Evolutionary conservation across 2,888 invertebrate genomes (phyloP), one percentile per base, ranked within the genome.

Genomic region (Drosophila macrospina): DNA sequence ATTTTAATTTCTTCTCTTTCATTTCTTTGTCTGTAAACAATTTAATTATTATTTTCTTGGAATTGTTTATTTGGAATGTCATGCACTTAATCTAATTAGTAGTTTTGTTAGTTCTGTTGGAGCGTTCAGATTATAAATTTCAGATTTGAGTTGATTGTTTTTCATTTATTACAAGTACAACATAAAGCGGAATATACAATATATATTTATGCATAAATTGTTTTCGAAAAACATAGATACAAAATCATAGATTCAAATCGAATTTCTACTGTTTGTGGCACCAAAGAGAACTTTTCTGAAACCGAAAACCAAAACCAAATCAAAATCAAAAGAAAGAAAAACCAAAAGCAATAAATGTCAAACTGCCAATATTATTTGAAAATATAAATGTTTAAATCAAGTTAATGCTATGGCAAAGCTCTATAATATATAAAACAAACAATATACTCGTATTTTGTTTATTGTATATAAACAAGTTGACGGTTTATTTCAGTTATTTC

Each of bases 211-310:
- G 37, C 50, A 62, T 50, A 50, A 65, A 73, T 67, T 78, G 20
- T 68, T 77, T 71, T 71, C 48, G 57, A 67, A 66, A 68, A 62
- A 42, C 5, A 4, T 13, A 7, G 10, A 39, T 30, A 24, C 26
- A 65, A 57, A 55, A 73, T 64, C 82, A 76, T 47, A 47, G 47
- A 47, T 47, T 47, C 47, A 86, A 80, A 75, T 80, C 30, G 71
- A 82, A 76, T 81, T 80, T 79, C 82, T 92, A 89, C 87, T 90
- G 93, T 94, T 94, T 94, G 93, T 94, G 94, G 94, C 94, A 94
- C 93, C 91, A 90, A 94, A 94, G 94, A 94, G 94, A 94, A 94
- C 94, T 94, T 94, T 94, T 94, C 94, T 94, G 94, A 94, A 94
- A 94, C 94, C 93, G 92, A 93, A 93, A 64, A 70, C 74, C 28